Evolutionary conservation across 2,888 invertebrate genomes (phyloP), one percentile per base, ranked within the genome.

Genomic region (Dugesia japonica): DNA sequence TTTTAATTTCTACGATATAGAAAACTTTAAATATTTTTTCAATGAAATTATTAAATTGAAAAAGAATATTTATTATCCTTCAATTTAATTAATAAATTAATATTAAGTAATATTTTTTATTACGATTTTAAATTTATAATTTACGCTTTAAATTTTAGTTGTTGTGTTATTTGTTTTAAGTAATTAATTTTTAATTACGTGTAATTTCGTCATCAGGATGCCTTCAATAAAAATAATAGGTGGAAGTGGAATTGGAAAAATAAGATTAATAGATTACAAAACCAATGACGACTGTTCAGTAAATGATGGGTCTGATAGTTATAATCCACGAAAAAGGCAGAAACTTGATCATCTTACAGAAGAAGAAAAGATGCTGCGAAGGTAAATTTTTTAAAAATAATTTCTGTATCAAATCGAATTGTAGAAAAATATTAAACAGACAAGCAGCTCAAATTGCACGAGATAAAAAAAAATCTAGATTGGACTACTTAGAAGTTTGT

Each of bases 371-470:
- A 42, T 31, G 20, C 13, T 56, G 23, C 23, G 75, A 26, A 42
- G 75, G 72, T 72, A 71, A n/a, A 31, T 13, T 7, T 31, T 31
- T 31, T 31, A 13, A 31, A 31, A n/a, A n/a, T n/a, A n/a, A n/a
- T n/a, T n/a, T n/a, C n/a, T n/a, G n/a, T n/a, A n/a, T n/a, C n/a
- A n/a, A n/a, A n/a, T n/a, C n/a, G n/a, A 23, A 7, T 23, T 23
- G 1, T 28, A 72, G 72, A 23, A 75, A 75, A 27, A 75, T 75
- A 26, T 28, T 75, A 23, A 75, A 75, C 26, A 9, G 75, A 9
- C 42, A 75, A 75, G 75, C 75, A 27, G 75, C 75, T n/a, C 75
- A 75, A 56, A 75, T 42, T 7, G 75, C 75, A 9, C 13, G 75
- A 42, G 75, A 75, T 27, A 42, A 56, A n/a, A 75, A 75, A 20